Evolutionary conservation across 2,797 vertebrate species (phyloP).

Genomic region (Limnodromus scolopaceus): DNA sequence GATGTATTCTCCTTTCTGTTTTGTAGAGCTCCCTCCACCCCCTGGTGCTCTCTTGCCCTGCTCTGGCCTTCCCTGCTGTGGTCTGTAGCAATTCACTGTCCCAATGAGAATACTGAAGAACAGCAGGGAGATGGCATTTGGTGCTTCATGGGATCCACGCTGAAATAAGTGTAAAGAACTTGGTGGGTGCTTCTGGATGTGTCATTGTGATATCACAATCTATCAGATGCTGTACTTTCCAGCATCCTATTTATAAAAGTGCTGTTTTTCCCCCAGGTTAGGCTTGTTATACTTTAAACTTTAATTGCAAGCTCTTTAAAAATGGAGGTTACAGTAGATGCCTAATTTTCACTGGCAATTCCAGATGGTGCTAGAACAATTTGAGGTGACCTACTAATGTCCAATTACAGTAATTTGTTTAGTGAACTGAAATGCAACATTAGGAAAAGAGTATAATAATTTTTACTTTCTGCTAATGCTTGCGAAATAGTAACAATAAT

Average conservation of each 20-base stretch:
- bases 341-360: background rate
- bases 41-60: background rate
- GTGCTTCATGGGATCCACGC: background rate
- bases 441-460: background rate
- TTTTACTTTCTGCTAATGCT: background rate
- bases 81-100: background rate
- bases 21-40: background rate
- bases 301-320: background rate
- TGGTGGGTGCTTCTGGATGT: background rate
- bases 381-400: background rate
- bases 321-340: background rate
- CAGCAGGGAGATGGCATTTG: background rate
- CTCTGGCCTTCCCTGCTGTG: background rate
- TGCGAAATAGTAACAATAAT: background rate
- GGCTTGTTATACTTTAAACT: background rate
- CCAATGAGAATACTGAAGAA: background rate
- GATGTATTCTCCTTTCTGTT: background rate
- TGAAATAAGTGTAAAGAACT: background rate
- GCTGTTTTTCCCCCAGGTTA: rapidly evolving
- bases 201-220: background rate
- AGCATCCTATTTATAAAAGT: background rate
- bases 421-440: background rate
- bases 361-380: background rate
- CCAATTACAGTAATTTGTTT: background rate
- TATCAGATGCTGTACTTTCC: background rate